phyloP scores from a whole-genome alignment of 2,888 invertebrate genomes.

The Dasysyrphus albostriatus region DNA sequence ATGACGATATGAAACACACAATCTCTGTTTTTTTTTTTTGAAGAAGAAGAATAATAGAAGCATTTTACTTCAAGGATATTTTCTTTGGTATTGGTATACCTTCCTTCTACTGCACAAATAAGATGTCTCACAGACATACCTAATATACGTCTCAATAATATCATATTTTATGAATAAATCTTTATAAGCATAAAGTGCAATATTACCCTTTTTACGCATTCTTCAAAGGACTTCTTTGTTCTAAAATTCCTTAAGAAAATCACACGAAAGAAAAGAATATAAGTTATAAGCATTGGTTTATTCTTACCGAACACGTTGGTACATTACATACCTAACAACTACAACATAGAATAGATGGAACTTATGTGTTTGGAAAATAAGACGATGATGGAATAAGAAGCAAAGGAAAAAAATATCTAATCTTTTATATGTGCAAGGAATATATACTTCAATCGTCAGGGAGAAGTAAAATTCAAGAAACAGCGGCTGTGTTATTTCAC shows the following conservation, averaged over 20 bases:
- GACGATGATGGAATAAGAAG: neutral
- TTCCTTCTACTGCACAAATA: neutral
- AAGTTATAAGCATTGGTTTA: neutral
- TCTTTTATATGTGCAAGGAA: conserved; percentile 4
- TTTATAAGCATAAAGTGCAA: conserved; percentile 39
- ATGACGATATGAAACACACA: neutral
- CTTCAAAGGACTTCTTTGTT: conserved; percentile 32
- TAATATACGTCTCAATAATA: conserved; percentile 51
- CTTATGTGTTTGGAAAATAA: conserved; percentile 34
- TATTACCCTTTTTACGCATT: conserved; percentile 49
- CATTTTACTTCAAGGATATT: conserved; percentile 27
- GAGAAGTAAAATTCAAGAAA: neutral
- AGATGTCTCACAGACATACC: neutral
- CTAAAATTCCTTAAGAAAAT: conserved; percentile 38
- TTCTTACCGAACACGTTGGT: neutral
- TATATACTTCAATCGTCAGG: neutral
- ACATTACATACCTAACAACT: no score
- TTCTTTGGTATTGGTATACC: neutral
- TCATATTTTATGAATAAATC: conserved; percentile 35
- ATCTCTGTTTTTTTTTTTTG: neutral
- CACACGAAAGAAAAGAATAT: neutral
- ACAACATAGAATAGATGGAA: neutral
- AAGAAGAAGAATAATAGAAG: conserved; percentile 5
- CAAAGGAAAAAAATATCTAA: conserved; percentile 2
- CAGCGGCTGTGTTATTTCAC: neutral